These are phyloP conservation scores for Linnaemya vulpina DNA, from an alignment of 2,888 invertebrate genomes.

Conservation along the genomic window DNA sequence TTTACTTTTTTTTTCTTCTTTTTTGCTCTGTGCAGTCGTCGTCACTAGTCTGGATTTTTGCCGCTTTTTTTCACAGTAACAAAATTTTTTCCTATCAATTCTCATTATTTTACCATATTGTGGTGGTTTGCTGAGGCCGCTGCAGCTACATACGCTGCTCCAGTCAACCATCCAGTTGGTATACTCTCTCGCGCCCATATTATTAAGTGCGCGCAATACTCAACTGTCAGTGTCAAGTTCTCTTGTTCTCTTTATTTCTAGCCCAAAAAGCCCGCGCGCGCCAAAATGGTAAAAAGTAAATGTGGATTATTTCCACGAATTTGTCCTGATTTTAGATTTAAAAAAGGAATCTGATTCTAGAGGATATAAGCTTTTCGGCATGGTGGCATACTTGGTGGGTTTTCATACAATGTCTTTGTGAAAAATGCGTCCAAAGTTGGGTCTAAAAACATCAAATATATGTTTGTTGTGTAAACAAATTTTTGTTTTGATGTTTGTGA, in stretches of 20 bases:
- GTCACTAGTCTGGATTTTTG: slow-evolving; percentile 71
- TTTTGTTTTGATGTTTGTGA: slow-evolving; percentile 75
- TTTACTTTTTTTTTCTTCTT: slow-evolving; percentile 59
- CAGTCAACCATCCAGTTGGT: slow-evolving; percentile 65
- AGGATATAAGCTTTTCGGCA: slow-evolving; percentile 73
- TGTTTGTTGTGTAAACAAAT: slow-evolving; percentile 77
- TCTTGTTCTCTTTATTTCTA: slow-evolving; percentile 74
- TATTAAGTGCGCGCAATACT: slow-evolving; percentile 74
- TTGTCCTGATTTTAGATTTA: slow-evolving; percentile 74
- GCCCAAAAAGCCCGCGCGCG: slow-evolving; percentile 81
- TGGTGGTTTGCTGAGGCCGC: slow-evolving; percentile 47
- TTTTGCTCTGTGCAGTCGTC: slow-evolving; percentile 65
- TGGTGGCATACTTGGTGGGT: slow-evolving; percentile 34
- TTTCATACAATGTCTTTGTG: slow-evolving; percentile 76
- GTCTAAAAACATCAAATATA: slow-evolving; percentile 75
- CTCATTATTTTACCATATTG: slow-evolving; percentile 62
- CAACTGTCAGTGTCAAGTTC: slow-evolving; percentile 74
- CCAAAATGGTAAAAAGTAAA: slow-evolving; percentile 78
- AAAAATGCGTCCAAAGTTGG: slow-evolving; percentile 74
- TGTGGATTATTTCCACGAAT: slow-evolving; percentile 74
- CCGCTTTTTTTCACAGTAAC: slow-evolving; percentile 71
- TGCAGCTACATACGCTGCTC: slow-evolving; percentile 52
- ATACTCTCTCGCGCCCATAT: slow-evolving; percentile 72
- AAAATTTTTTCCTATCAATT: slow-evolving; percentile 64
- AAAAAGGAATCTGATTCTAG: slow-evolving; percentile 77